Percentiles rank a stretch among this genome's conserved stretches.
Evolutionary conservation across 2,797 vertebrate genomes (phyloP).

Genomic region (Gastrophryne carolinensis): DNA sequence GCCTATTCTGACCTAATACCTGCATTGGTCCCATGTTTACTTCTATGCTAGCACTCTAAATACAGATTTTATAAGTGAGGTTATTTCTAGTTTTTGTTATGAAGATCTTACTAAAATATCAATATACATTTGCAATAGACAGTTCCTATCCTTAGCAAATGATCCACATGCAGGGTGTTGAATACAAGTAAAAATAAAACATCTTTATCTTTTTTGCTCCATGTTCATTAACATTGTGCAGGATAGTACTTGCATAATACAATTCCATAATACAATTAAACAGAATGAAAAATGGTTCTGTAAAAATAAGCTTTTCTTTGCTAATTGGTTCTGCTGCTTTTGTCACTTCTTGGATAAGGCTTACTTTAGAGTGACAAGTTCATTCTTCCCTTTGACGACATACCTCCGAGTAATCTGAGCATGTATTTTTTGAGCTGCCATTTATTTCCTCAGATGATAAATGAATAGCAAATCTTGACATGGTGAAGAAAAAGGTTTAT

Average conservation of each 20-base stretch:
- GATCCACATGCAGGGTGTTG: not conserved
- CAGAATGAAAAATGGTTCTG: slow-evolving; percentile 35
- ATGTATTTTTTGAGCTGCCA: not conserved
- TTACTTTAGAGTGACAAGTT: slow-evolving; percentile 36
- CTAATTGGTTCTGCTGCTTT: slow-evolving; percentile 35
- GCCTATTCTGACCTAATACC: too few relatives aligned
- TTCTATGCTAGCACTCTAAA: too few relatives aligned
- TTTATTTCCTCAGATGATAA: slow-evolving; percentile 3
- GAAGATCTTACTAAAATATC: too few relatives aligned
- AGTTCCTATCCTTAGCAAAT: not conserved
- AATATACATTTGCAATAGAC: not conserved
- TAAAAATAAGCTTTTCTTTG: slow-evolving; percentile 29
- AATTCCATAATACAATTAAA: slow-evolving; percentile 47
- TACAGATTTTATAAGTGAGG: too few relatives aligned
- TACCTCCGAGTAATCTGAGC: not conserved
- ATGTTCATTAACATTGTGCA: slow-evolving; percentile 28
- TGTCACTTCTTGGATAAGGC: slow-evolving; percentile 16
- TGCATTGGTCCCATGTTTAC: too few relatives aligned
- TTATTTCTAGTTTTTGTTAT: too few relatives aligned
- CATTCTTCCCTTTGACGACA: slow-evolving; percentile 28
- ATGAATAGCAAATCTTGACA: not conserved
- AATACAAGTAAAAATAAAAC: too few relatives aligned
- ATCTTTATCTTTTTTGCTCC: slow-evolving; percentile 26
- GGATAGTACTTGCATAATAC: slow-evolving; percentile 37
- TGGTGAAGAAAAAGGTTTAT: not conserved